A percentile compares a stretch with the other conserved stretches of the same genome.
Evolutionary conservation across 1,140 invertebrate genomes (phyloP).

Genomic region (Zaprionus davidi): DNA sequence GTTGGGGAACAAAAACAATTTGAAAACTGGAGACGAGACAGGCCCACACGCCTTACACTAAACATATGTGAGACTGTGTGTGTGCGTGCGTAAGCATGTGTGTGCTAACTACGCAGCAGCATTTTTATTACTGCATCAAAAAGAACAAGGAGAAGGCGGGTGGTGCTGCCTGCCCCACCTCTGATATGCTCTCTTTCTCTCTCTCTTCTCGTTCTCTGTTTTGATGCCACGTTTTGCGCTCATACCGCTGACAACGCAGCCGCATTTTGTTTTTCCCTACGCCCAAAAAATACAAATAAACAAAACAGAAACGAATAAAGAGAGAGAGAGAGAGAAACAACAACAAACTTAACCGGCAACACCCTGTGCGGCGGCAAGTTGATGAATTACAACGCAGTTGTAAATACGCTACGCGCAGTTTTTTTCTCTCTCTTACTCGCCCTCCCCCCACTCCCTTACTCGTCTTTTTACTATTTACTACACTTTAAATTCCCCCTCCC

Average conservation of each 20-base stretch:
- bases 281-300: constrained; percentile 48
- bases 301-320: neutral
- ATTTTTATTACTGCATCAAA: constrained; percentile 54
- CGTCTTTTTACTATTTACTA: constrained; percentile 52
- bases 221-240: constrained; percentile 58
- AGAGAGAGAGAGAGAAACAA: constrained; percentile 16
- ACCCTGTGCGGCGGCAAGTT: constrained; percentile 64
- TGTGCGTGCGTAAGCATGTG: constrained; percentile 31
- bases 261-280: constrained; percentile 68
- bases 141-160: constrained; percentile 35
- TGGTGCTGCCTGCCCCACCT: constrained; percentile 32
- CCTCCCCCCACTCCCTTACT: neutral
- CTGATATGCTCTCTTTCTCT: constrained; percentile 13
- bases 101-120: constrained; percentile 71
- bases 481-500: constrained; percentile 40
- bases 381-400: constrained; percentile 75
- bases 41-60: constrained; percentile 23
- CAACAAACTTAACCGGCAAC: constrained; percentile 29
- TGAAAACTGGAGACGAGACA: constrained; percentile 43
- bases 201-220: constrained; percentile 31
- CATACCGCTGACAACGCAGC: constrained; percentile 58
- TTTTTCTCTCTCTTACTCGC: constrained; percentile 11
- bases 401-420: constrained; percentile 50
- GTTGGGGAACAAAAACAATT: constrained; percentile 51
- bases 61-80: constrained; percentile 19